Base-by-base conservation (phyloP, 2,797 vertebrate species). In the Ciconia nigra region DNA sequence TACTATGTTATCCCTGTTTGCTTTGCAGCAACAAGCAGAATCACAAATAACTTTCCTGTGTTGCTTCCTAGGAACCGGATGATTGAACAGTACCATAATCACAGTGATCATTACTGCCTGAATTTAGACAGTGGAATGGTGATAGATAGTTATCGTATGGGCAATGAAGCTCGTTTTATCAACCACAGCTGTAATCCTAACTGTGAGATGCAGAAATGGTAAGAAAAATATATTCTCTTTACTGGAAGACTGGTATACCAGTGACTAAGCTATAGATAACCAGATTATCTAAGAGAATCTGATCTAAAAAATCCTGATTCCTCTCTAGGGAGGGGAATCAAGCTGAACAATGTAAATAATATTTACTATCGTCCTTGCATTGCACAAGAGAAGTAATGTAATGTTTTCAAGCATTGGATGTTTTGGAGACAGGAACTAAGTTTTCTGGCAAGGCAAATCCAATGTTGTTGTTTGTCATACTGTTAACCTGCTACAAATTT, bases 121-220 rank as follows among this genome's bases (percentile, higher is more conserved):
- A 99, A 99, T 96, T 98, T 99, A 95, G 99, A 99, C 96, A 99
- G 99, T 6, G 99, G 99, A 51, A 99, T 99, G 99, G 99, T 99
- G 97, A 99, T 99, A 63, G 99, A 99, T 98, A 99, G 99, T 98
- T 99, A 99, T 67, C 98, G 99, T 54, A 99, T 99, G 99, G 99
- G 99, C 97, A 99, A 99, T 58, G 99, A 99, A 97, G 99, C 99
- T 6, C 99, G 99, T 46, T 99, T 99, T 97, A 99, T 99, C 98
- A 99, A 99, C 98, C 99, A 99, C 98, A 99, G 99, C 98, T 99
- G 99, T 93, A 99, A 99, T 73, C 99, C 99, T 89, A 99, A 99
- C 98, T 99, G 99, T 59, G 99, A 99, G 98, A 99, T 99, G 99
- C 99, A 99, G 98, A 99, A 99, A 98, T 99, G 99, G 99, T 99